These are phyloP conservation scores for Passer montanus DNA, from an alignment of 2,113 vertebrate genomes.

Conservation along the genomic window DNA sequence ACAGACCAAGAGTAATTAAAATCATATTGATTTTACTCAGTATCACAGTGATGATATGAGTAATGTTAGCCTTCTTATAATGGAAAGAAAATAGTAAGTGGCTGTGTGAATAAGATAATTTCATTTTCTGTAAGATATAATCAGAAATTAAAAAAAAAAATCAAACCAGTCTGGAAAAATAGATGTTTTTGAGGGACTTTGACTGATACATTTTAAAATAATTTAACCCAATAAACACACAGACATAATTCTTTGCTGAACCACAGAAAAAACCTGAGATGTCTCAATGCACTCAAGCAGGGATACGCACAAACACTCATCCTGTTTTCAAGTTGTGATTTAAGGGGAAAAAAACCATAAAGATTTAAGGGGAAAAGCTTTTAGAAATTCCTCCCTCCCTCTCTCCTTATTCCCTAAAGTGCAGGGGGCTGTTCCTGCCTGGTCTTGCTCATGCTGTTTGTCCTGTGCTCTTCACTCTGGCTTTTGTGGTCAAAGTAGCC, in stretches of 20 bases:
- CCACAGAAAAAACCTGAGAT: not conserved
- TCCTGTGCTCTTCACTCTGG: not conserved
- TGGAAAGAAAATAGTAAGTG: not conserved
- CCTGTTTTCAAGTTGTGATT: not conserved
- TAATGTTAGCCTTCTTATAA: not conserved
- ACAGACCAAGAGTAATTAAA: conserved; percentile 2
- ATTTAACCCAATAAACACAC: not conserved
- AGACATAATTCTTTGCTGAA: not conserved
- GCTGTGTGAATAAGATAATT: not conserved
- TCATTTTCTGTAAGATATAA: not conserved
- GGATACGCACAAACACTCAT: not conserved
- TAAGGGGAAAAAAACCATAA: not conserved
- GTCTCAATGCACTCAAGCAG: not conserved
- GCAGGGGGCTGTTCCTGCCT: not conserved
- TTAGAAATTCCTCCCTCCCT: not conserved
- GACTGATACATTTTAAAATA: not conserved
- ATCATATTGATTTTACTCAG: conserved; percentile 20
- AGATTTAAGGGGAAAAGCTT: not conserved
- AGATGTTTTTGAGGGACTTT: not conserved
- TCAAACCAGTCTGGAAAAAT: not conserved
- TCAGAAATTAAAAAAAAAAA: not conserved
- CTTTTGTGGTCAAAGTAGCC: not conserved
- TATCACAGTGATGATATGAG: not conserved
- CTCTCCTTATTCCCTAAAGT: not conserved
- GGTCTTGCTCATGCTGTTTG: not conserved